phyloP scores from a whole-genome alignment of 2,888 invertebrate genomes.

The Craniophora ligustri region DNA sequence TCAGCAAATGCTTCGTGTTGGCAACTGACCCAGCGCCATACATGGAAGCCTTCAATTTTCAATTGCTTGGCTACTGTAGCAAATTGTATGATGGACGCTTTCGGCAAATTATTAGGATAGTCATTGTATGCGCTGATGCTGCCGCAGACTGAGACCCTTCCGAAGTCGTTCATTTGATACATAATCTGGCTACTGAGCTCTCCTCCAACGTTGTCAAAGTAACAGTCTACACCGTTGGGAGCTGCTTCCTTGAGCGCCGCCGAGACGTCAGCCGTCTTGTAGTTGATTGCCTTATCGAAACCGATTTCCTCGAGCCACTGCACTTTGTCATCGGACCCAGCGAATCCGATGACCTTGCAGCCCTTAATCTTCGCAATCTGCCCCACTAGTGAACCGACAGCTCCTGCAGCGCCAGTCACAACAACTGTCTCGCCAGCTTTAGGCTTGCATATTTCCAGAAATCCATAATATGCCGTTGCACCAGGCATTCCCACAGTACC shows the following conservation, averaged over 20 bases:
- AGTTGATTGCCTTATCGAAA: constrained; percentile 92
- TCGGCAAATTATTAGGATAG: constrained; percentile 57
- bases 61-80: constrained; percentile 88
- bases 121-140: constrained; percentile 76
- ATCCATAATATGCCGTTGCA: constrained; percentile 92
- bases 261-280: constrained; percentile 87
- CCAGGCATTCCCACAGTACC: constrained; percentile 92
- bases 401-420: constrained; percentile 92
- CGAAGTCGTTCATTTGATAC: constrained; percentile 87
- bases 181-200: constrained; percentile 88
- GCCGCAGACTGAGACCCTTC: constrained; percentile 88
- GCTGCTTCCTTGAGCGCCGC: constrained; percentile 81
- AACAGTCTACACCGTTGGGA: constrained; percentile 92
- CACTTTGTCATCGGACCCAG: constrained; percentile 79
- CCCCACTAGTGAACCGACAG: constrained; percentile 92
- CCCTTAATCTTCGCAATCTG: constrained; percentile 93
- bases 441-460: constrained; percentile 91
- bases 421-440: constrained; percentile 92
- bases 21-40: constrained; percentile 84
- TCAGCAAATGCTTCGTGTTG: constrained; percentile 89
- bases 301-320: constrained; percentile 88
- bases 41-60: constrained; percentile 89
- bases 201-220: constrained; percentile 93
- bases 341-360: constrained; percentile 90
- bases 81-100: constrained; percentile 85